Evolutionary conservation across 2,888 invertebrate species (phyloP).

Genomic region (Caenorhabditis sinica): DNA sequence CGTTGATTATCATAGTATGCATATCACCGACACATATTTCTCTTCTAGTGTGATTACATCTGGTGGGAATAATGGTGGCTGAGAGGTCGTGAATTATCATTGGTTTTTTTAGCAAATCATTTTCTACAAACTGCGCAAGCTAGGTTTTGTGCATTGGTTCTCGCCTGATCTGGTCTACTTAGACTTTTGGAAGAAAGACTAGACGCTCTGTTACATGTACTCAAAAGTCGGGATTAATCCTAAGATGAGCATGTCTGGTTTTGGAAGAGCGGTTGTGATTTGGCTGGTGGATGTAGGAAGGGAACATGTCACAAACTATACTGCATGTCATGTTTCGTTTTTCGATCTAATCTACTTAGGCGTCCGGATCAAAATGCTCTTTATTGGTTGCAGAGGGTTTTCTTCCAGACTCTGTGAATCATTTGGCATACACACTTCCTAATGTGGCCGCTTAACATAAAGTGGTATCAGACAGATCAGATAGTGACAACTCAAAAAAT

Average conservation of each 20-base stretch:
- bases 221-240: slow-evolving; percentile 60
- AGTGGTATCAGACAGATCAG: not conserved
- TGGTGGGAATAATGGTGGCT: not conserved
- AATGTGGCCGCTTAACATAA: not conserved
- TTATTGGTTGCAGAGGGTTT: slow-evolving; percentile 20
- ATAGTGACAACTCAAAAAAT: not conserved
- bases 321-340: slow-evolving; percentile 16
- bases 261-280: slow-evolving; percentile 42
- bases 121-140: not conserved
- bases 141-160: slow-evolving; percentile 10
- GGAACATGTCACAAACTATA: slow-evolving; percentile 21
- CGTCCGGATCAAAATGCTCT: slow-evolving; percentile 26
- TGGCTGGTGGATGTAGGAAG: slow-evolving; percentile 24
- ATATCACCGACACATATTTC: slow-evolving; percentile 61
- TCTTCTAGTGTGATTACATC: slow-evolving; percentile 43
- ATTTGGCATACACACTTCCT: not conserved
- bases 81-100: slow-evolving; percentile 16
- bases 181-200: slow-evolving; percentile 15
- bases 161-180: slow-evolving; percentile 6
- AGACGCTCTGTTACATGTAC: slow-evolving; percentile 19
- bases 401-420: slow-evolving; percentile 7
- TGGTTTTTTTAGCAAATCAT: not conserved
- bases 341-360: slow-evolving; percentile 30
- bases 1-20: slow-evolving; percentile 61
- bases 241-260: slow-evolving; percentile 57